Evolutionary conservation across 2,888 invertebrate genomes (phyloP), one percentile per base, ranked within the genome.

Genomic region (Heteromurus nitidus): DNA sequence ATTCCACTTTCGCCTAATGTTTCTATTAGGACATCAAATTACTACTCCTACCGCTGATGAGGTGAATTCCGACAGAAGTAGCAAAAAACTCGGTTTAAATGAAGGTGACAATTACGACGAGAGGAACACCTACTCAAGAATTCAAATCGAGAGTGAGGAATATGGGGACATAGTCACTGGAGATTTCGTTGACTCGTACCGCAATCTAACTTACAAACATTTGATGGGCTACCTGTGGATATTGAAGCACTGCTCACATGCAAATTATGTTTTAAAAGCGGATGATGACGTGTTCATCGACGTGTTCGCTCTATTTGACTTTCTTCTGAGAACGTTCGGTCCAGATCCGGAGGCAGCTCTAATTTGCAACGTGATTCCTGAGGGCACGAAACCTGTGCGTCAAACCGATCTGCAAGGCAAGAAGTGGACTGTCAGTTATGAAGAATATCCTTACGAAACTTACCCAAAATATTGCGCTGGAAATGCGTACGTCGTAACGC

Each of bases 381-480:
- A 84, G 65, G 82, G 86, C 28, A 82, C 85, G 9, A 82, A 81
- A 36, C 86, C 86, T 16, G 79, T 85, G 2, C 58, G 86, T 44
- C 18, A 11, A 24, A 55, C 58, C 44, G 55, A 77, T 50, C 53
- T 20, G 5, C 18, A 50, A 13, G 60, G 73, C 0, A 86, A 86
- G 16, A 88, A 88, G 82, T 88, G 88, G 88, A 77, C 70, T 26
- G 86, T 88, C 58, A 80, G 84, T 3, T 50, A 42, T 9, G 80
- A 86, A 20, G 88, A 88, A 55, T 88, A 87, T 76, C 87, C 88
- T 0, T 82, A 81, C 72, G 83, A 83, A 16, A 85, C 68, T 2
- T 88, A 87, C 73, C 88, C 88, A 11, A 82, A 84, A 16, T 88
- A 88, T 69, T 88, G 88, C 77, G 87, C 85, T 11, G 88, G 88